phyloP scores from a whole-genome alignment of 1,140 invertebrate species.

The Cotesia typhae region DNA sequence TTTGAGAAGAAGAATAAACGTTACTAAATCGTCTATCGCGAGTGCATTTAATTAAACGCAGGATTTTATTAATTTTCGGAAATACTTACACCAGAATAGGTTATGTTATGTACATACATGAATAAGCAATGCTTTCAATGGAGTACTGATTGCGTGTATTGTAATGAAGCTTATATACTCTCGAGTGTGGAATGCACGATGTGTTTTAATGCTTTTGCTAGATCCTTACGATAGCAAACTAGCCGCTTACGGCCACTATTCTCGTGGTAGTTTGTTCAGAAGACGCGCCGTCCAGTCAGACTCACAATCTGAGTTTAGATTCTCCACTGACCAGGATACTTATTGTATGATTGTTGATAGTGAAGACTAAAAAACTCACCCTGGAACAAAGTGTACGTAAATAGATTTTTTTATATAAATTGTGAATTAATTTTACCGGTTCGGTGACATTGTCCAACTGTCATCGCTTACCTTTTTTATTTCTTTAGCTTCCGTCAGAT shows the following conservation, averaged over 20 bases:
- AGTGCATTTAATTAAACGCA: too few relatives aligned
- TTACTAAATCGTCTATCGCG: too few relatives aligned
- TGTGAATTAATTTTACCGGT: conserved; percentile 29
- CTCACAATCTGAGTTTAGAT: neutral
- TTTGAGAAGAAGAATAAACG: too few relatives aligned
- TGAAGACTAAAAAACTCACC: conserved; percentile 10
- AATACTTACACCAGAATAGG: neutral
- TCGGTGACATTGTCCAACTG: conserved; percentile 27
- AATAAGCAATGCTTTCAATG: neutral
- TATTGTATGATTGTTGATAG: conserved; percentile 20
- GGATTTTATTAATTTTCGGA: too few relatives aligned
- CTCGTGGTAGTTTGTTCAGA: neutral
- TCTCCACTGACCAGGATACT: conserved; percentile 1
- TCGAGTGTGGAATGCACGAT: conserved; percentile 38
- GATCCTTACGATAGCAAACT: conserved; percentile 36
- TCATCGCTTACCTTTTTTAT: conserved; percentile 7
- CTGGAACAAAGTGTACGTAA: too few relatives aligned
- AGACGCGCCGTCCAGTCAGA: neutral
- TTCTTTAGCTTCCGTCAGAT: too few relatives aligned
- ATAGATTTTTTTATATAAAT: too few relatives aligned
- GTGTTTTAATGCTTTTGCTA: conserved; percentile 38
- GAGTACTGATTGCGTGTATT: conserved; percentile 9
- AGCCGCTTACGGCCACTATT: conserved; percentile 13
- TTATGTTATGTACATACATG: neutral
- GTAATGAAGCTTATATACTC: conserved; percentile 21